These are phyloP conservation scores for Calameuta pallipes DNA, from an alignment of 2,888 invertebrate species.

Conservation along the genomic window DNA sequence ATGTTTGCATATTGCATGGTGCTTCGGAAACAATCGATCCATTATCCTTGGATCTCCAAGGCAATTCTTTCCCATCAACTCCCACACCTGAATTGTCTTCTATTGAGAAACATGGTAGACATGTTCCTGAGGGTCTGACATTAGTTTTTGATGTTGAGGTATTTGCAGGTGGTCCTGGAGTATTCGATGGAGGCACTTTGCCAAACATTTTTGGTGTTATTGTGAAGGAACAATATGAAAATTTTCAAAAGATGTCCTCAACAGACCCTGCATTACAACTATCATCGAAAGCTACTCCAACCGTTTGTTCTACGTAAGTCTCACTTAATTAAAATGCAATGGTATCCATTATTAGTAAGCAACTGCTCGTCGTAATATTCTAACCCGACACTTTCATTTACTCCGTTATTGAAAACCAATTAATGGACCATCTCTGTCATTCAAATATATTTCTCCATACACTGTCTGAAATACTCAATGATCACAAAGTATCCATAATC, in stretches of 20 bases:
- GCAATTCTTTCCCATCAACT: conserved; percentile 48
- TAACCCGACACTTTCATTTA: neutral
- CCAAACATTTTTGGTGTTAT: conserved; percentile 51
- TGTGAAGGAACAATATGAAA: neutral
- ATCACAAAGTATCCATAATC: neutral
- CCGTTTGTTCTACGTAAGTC: neutral
- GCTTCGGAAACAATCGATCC: conserved; percentile 41
- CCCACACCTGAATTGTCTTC: conserved; percentile 39
- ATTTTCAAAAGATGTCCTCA: neutral
- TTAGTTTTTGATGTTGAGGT: conserved; percentile 23
- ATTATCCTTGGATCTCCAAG: conserved; percentile 49
- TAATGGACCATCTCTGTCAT: neutral
- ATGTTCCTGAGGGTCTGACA: conserved; percentile 34
- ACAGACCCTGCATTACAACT: conserved; percentile 8
- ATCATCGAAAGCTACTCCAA: neutral
- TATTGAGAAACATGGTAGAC: conserved; percentile 52
- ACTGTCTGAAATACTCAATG: neutral
- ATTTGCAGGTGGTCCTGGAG: conserved; percentile 46
- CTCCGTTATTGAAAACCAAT: neutral
- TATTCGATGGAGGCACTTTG: conserved; percentile 54
- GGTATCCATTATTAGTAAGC: no score
- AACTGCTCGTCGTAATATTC: neutral
- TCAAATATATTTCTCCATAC: neutral
- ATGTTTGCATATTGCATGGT: conserved; percentile 33
- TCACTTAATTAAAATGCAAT: neutral